Percentiles rank a stretch among this genome's conserved stretches.
Evolutionary conservation across 1,140 invertebrate species (phyloP).

Genomic region (Potamilus streckersoni): DNA sequence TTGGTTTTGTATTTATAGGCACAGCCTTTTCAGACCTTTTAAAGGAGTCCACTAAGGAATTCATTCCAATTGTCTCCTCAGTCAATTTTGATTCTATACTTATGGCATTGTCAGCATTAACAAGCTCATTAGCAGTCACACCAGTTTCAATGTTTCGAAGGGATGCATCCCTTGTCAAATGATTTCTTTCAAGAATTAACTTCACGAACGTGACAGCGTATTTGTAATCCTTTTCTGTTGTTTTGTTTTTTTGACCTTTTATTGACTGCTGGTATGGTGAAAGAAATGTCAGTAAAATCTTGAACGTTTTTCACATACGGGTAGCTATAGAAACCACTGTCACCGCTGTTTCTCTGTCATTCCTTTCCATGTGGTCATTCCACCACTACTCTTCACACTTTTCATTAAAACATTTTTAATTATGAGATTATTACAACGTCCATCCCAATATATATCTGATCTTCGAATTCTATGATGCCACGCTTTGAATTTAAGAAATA

Average conservation of each 20-base stretch:
- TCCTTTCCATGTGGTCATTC: neutral
- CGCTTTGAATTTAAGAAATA: too few relatives aligned
- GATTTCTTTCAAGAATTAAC: slow-evolving; percentile 14
- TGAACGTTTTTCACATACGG: slow-evolving; percentile 38
- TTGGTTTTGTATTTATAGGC: slow-evolving; percentile 16
- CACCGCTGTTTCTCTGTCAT: slow-evolving; percentile 29
- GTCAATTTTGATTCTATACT: slow-evolving; percentile 24
- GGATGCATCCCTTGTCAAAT: slow-evolving; percentile 1
- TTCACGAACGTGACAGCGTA: slow-evolving; percentile 6
- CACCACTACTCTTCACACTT: too few relatives aligned
- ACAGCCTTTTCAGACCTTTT: slow-evolving; percentile 29
- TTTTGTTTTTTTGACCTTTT: neutral
- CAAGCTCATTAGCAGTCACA: slow-evolving; percentile 11
- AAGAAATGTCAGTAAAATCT: slow-evolving; percentile 25
- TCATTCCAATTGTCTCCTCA: slow-evolving; percentile 20
- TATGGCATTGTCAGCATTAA: slow-evolving; percentile 30
- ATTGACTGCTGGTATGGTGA: slow-evolving; percentile 37
- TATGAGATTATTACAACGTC: too few relatives aligned
- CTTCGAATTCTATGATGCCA: too few relatives aligned
- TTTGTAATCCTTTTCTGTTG: slow-evolving; percentile 15
- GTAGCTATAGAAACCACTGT: slow-evolving; percentile 26
- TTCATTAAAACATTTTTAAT: too few relatives aligned
- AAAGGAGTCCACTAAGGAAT: slow-evolving; percentile 14
- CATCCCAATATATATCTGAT: too few relatives aligned
- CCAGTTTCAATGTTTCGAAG: slow-evolving; percentile 32